phyloP scores from a whole-genome alignment of 2,888 invertebrate species.

The Baccha elongata region DNA sequence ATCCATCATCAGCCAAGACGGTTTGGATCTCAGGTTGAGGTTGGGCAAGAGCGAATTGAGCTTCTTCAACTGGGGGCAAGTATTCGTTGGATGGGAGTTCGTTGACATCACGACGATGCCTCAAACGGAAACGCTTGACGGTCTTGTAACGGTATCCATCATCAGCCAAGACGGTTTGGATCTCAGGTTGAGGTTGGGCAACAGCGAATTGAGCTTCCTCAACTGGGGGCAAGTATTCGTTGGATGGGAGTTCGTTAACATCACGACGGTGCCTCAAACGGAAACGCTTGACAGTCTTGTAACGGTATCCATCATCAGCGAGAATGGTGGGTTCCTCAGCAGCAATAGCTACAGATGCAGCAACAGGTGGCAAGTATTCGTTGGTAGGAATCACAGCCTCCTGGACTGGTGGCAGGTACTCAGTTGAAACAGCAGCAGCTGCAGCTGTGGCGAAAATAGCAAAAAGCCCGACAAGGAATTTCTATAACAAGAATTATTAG shows the following conservation, averaged over 20 bases:
- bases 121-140: constrained; percentile 52
- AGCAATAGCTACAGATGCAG: constrained; percentile 16
- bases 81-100: constrained; percentile 79
- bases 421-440: constrained; percentile 72
- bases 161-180: constrained; percentile 57
- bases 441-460: constrained; percentile 79
- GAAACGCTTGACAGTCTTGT: constrained; percentile 78
- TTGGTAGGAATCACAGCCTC: constrained; percentile 67
- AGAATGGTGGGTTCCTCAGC: constrained; percentile 65
- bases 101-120: constrained; percentile 76
- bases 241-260: constrained; percentile 77
- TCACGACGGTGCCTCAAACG: constrained; percentile 79
- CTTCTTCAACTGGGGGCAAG: constrained; percentile 76
- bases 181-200: constrained; percentile 1
- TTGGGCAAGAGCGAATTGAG: constrained; percentile 24
- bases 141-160: constrained; percentile 73
- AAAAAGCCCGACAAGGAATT: constrained; percentile 79
- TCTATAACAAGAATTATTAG: constrained; percentile 73
- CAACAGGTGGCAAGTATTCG: constrained; percentile 73
- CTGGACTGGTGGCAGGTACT: constrained; percentile 72
- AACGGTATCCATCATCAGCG: constrained; percentile 80
- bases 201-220: constrained; percentile 54
- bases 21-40: constrained; percentile 60
- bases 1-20: constrained; percentile 68
- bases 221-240: constrained; percentile 76